A percentile compares a stretch with the other conserved stretches of the same genome.
phyloP scores from a whole-genome alignment of 1,140 invertebrate species.

The Maniola jurtina region DNA sequence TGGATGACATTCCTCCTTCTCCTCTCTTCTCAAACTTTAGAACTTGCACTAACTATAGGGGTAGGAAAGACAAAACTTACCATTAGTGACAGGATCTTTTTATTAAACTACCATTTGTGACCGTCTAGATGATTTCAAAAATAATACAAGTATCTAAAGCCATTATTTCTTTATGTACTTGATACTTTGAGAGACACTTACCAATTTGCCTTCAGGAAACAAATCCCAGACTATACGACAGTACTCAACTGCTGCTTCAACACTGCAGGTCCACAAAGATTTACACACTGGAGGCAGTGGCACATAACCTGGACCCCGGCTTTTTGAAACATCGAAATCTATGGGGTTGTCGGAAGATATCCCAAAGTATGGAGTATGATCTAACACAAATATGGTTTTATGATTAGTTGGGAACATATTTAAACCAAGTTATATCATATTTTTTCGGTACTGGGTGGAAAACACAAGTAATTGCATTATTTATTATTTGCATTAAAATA shows the following conservation, averaged over 20 bases:
- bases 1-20: too few species aligned
- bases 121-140: too few species aligned
- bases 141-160: background rate
- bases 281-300: conserved; percentile 87
- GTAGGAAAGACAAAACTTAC: too few species aligned
- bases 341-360: conserved; percentile 91
- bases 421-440: background rate
- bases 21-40: too few species aligned
- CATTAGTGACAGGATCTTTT: too few species aligned
- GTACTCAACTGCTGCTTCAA: conserved; percentile 96
- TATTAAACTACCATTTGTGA: too few species aligned
- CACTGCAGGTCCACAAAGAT: conserved; percentile 95
- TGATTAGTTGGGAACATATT: conserved; percentile 83
- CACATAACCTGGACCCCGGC: conserved; percentile 83
- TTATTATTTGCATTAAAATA: too few species aligned
- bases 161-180: background rate
- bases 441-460: too few species aligned
- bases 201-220: conserved; percentile 92
- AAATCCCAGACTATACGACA: conserved; percentile 98
- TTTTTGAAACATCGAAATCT: conserved; percentile 92
- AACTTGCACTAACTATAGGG: too few species aligned
- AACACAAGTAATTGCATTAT: too few species aligned
- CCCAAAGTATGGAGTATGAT: conserved; percentile 93
- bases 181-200: conserved; percentile 57
- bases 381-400: conserved; percentile 97